Base-by-base conservation (phyloP, 2,888 invertebrate species). In the Tipula unca region DNA sequence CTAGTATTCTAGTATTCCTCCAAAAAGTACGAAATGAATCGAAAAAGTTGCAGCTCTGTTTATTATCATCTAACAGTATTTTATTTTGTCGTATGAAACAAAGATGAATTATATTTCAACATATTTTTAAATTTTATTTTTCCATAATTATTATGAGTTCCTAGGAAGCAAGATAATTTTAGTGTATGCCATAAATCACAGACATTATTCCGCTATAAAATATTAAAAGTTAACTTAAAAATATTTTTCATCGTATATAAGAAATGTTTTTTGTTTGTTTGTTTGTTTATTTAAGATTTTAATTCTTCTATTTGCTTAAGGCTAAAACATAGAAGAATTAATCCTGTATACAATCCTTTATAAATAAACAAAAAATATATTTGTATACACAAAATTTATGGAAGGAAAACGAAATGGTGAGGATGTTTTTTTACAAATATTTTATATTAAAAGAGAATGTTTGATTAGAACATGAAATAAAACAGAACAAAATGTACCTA, bases 401-500 rank as follows among this genome's bases (percentile, higher is more conserved):
- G 17, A 54, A 20, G 0, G 25, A 69, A 69, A 69, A 69, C 25
- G 25, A 69, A 54, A 69, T 25, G 69, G 17, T 8, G 8, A 4
- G 20, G 17, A 54, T 54, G 4, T 48, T 48, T n/a, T n/a, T n/a
- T 48, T 5, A 54, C 48, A 54, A 54, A 17, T 20, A 54, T 54
- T 54, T 32, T 32, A 1, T 32, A 32, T 32, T 32, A 32, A 32
- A 32, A 32, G 32, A 32, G 32, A 69, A 42, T 36, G 13, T 83
- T 85, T 20, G 25, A 85, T 36, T 83, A 29, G 36, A 48, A 84
- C 29, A 17, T 25, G 42, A 29, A 86, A 17, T 42, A 82, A 85
- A 29, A 86, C 39, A 85, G 48, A 85, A 39, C 17, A 54, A 39
- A 10, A 2, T 6, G 13, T 39, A 90, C 90, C 90, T 93, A 97